These are phyloP conservation scores for Tipula confusa DNA, from an alignment of 2,888 invertebrate genomes.

Conservation along the genomic window DNA sequence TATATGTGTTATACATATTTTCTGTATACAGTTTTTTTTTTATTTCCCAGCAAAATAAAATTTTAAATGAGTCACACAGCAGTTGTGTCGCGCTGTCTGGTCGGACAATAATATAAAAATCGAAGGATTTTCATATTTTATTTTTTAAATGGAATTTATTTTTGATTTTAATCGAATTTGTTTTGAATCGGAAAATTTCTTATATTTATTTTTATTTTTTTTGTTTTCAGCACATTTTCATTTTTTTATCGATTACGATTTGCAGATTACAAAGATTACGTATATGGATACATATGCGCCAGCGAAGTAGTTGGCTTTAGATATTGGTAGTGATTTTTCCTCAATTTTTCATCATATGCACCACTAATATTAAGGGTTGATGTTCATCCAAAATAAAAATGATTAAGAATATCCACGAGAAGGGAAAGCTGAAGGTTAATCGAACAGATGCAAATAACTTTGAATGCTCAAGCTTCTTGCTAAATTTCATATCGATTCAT, in stretches of 20 bases:
- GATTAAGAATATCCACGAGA: too few relatives aligned
- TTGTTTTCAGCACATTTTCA: not conserved
- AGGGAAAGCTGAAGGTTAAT: too few relatives aligned
- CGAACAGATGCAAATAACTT: too few relatives aligned
- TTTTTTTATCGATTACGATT: not conserved
- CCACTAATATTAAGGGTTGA: too few relatives aligned
- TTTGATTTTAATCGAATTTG: not conserved
- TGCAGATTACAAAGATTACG: not conserved
- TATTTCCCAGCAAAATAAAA: not conserved
- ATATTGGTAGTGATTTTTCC: too few relatives aligned
- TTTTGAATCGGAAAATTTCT: not conserved
- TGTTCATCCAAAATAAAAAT: too few relatives aligned
- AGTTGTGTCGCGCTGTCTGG: constrained; percentile 25
- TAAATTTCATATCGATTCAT: too few relatives aligned
- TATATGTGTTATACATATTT: not conserved
- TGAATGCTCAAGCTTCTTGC: too few relatives aligned
- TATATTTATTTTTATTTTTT: too few relatives aligned
- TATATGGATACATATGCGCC: not conserved
- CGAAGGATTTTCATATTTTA: not conserved
- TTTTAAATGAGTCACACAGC: not conserved
- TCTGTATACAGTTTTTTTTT: not conserved
- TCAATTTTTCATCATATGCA: too few relatives aligned
- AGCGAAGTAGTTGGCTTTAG: too few relatives aligned
- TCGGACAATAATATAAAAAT: not conserved
- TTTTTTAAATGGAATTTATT: not conserved